A percentile compares a stretch with the other conserved stretches of the same genome.
These are phyloP conservation scores for Pampus argenteus DNA, from an alignment of 2,797 vertebrate species.

Conservation along the genomic window DNA sequence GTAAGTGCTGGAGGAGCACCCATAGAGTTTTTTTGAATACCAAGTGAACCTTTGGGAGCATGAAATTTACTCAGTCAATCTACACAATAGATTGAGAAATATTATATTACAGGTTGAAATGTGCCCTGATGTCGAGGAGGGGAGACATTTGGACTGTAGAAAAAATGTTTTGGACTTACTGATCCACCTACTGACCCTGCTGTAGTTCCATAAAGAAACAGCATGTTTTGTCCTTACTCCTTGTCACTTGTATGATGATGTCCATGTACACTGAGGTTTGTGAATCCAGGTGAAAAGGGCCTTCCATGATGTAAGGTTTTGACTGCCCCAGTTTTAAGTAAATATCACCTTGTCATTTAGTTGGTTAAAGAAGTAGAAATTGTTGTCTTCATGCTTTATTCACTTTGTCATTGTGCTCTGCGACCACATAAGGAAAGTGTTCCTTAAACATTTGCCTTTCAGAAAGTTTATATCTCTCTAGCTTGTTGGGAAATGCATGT, in stretches of 20 bases:
- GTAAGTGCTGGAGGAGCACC: no score
- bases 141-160: no score
- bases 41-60: not conserved
- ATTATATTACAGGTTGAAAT: no score
- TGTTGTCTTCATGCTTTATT: not conserved
- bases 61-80: not conserved
- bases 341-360: not conserved
- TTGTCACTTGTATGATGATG: not conserved
- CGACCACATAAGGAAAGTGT: constrained; percentile 3
- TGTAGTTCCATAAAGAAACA: no score
- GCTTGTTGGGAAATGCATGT: constrained; percentile 60
- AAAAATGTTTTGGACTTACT: no score
- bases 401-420: not conserved
- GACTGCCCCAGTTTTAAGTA: not conserved
- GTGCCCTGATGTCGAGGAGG: not conserved
- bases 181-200: no score
- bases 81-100: not conserved
- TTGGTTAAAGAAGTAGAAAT: not conserved
- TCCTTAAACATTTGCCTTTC: constrained; percentile 24
- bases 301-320: not conserved
- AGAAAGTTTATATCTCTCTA: constrained; percentile 60
- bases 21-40: not conserved
- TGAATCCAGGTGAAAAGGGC: not conserved
- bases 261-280: not conserved
- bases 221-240: not conserved